These are phyloP conservation scores for Leucophenga maculata DNA, from an alignment of 2,888 invertebrate genomes.

Conservation along the genomic window DNA sequence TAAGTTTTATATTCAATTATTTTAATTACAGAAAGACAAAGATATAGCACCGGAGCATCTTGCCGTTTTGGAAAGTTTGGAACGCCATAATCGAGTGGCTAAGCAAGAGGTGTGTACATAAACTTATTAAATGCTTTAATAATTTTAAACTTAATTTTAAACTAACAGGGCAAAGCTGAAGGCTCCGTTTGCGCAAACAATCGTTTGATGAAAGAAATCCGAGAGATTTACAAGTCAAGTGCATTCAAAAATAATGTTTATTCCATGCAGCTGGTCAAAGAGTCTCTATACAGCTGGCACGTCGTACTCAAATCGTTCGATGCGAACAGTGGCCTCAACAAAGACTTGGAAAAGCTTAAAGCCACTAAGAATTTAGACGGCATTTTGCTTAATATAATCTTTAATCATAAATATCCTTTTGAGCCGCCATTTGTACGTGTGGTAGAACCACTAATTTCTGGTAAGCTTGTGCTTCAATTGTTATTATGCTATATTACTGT, in stretches of 20 bases:
- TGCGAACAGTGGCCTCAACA: background rate
- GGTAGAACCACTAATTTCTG: background rate
- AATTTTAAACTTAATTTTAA: too few relatives aligned
- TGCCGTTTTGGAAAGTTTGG: background rate
- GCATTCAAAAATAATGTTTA: background rate
- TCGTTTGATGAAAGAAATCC: background rate
- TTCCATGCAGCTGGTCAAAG: background rate
- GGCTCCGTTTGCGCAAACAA: background rate
- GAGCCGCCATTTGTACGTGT: constrained; percentile 1
- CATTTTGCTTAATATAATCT: background rate
- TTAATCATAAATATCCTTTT: background rate
- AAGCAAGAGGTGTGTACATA: background rate
- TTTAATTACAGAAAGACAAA: background rate
- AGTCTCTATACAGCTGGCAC: background rate
- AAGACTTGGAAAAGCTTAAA: background rate
- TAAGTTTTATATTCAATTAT: too few relatives aligned
- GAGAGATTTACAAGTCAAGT: background rate
- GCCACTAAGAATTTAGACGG: background rate
- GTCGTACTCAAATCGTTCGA: background rate
- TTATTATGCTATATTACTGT: too few relatives aligned
- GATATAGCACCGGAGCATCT: background rate
- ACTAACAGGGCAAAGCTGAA: background rate
- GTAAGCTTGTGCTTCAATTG: background rate
- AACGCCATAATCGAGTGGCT: background rate
- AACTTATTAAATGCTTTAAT: too few relatives aligned